These are phyloP conservation scores for Phthorimaea operculella DNA, from an alignment of 1,140 invertebrate genomes.

Conservation along the genomic window DNA sequence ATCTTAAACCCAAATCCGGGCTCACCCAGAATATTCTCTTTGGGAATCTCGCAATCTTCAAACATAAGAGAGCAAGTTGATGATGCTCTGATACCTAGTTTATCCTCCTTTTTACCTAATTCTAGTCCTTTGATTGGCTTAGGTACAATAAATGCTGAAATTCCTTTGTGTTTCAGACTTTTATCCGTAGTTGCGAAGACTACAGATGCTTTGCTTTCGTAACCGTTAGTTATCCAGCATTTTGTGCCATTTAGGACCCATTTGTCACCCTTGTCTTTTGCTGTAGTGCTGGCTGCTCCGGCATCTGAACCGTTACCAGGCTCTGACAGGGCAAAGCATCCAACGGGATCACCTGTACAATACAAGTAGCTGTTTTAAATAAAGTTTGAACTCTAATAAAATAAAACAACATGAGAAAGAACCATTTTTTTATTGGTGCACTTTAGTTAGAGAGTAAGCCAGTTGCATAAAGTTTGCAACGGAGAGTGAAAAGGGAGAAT, in stretches of 20 bases:
- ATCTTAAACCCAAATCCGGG: conserved; percentile 90
- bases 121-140: conserved; percentile 81
- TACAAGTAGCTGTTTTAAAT: no score
- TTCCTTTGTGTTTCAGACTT: conserved; percentile 89
- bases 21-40: conserved; percentile 84
- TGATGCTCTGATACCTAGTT: conserved; percentile 91
- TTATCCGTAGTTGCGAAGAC: conserved; percentile 96
- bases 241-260: conserved; percentile 94
- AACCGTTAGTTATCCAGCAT: conserved; percentile 94
- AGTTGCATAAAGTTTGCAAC: no score
- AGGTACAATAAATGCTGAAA: conserved; percentile 88
- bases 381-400: no score
- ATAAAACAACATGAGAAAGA: no score
- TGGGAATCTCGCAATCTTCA: conserved; percentile 88
- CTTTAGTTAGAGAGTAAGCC: no score
- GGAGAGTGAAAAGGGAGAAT: no score
- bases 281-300: conserved; percentile 90
- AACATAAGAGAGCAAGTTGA: conserved; percentile 94
- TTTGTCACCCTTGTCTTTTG: conserved; percentile 74
- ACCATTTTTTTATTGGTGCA: no score
- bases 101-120: conserved; percentile 95
- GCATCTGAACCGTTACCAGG: conserved; percentile 91
- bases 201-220: conserved; percentile 84
- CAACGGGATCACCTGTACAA: conserved; percentile 67
- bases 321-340: conserved; percentile 83